These are phyloP conservation scores for Oscheius myriophilus DNA, from an alignment of 2,888 invertebrate species.

Conservation along the genomic window DNA sequence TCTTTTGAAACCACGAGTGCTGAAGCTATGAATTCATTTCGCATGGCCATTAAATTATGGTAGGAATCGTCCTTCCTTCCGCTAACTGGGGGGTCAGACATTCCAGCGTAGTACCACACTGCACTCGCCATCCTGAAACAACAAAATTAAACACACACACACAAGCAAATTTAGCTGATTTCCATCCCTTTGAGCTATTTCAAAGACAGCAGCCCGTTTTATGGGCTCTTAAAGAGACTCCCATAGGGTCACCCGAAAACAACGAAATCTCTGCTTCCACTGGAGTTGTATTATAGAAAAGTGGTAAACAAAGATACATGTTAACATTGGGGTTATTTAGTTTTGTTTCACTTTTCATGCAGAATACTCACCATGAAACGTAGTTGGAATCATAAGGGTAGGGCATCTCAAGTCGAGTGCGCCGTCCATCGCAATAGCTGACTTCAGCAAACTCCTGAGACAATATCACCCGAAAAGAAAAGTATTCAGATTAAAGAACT, in stretches of 20 bases:
- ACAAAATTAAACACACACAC: too few species aligned
- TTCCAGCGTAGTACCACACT: conserved; percentile 16
- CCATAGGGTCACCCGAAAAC: too few species aligned
- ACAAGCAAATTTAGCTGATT: too few species aligned
- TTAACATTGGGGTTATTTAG: too few species aligned
- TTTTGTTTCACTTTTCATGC: too few species aligned
- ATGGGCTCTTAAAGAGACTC: neutral
- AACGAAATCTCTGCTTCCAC: too few species aligned
- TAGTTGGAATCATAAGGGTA: conserved; percentile 12
- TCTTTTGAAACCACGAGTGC: conserved; percentile 15
- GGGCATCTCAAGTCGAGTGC: neutral
- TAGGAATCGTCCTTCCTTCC: conserved; percentile 9
- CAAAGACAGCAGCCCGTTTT: too few species aligned
- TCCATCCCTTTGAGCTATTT: too few species aligned
- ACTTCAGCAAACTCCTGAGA: conserved; percentile 4
- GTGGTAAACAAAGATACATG: too few species aligned
- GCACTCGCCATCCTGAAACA: neutral
- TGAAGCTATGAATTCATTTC: conserved; percentile 20
- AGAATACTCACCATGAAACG: neutral
- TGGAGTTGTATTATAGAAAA: too few species aligned
- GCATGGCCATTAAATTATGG: neutral
- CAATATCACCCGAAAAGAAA: conserved; percentile 2
- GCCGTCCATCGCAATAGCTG: conserved; percentile 5
- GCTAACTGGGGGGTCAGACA: conserved; percentile 19
- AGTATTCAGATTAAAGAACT: neutral